A percentile compares a stretch with the other conserved stretches of the same genome.
These are phyloP conservation scores for Stylophora pistillata DNA, from an alignment of 64 coral and sea anemone genomes.

Conservation along the genomic window DNA sequence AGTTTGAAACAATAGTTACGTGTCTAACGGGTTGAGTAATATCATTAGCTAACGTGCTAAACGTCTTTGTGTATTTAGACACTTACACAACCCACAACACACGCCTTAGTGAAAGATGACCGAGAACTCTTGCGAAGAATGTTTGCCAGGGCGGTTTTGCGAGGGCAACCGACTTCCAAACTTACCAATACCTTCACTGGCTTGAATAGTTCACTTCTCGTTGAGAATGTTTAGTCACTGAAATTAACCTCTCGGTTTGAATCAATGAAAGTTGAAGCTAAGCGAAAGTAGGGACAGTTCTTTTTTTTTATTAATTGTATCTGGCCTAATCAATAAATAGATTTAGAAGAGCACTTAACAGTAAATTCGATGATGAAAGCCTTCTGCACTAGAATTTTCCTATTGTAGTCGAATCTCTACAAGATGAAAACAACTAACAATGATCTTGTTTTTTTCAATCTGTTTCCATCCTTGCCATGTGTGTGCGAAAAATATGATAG, in stretches of 20 bases:
- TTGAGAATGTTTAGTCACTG: neutral
- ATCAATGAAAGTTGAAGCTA: neutral
- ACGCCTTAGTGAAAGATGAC: conserved; percentile 12
- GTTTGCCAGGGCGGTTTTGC: neutral
- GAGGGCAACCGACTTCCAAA: neutral
- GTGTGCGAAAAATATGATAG: neutral
- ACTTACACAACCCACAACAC: neutral
- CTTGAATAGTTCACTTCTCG: neutral
- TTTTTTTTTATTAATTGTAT: neutral
- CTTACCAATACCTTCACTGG: neutral
- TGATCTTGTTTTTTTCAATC: neutral
- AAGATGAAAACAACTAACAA: neutral
- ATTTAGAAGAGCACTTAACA: too few species aligned
- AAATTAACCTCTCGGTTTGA: neutral
- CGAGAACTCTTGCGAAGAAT: neutral
- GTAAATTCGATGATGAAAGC: too few species aligned
- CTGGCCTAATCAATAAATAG: neutral
- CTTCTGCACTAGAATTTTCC: neutral
- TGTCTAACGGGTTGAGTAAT: neutral
- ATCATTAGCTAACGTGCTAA: conserved; percentile 32
- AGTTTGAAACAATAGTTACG: neutral
- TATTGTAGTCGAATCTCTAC: neutral
- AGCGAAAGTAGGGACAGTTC: neutral
- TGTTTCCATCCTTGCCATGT: neutral
- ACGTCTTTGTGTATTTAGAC: neutral